Evolutionary conservation across 2,888 invertebrate genomes (phyloP), one percentile per base, ranked within the genome.

Genomic region (Ypsolopha scabrella): DNA sequence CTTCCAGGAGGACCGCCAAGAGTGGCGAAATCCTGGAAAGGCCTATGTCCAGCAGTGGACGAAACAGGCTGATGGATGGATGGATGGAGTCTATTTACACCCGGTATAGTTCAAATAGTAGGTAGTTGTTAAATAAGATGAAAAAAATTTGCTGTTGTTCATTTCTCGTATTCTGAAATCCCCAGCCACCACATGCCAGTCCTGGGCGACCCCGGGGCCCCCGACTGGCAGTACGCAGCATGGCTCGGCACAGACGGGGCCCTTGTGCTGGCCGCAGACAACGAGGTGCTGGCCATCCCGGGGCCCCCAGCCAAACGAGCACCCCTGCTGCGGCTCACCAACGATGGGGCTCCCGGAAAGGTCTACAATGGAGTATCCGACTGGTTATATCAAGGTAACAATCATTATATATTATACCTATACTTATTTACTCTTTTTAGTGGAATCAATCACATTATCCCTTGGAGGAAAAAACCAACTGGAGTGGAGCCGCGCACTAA

Each of bases 321-420:
- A 7, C 81, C 82, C 0, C 90, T 94, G 61, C 81, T 89, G 52
- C 89, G 92, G 48, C 88, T 95, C 68, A 95, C 95, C 50, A 89
- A 89, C 68, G 92, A 93, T 50, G 94, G 94, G 37, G 80, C 89
- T 59, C 91, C 93, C n/a, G 94, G 93, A 53, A 82, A 91, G 52
- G 88, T 97, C 53, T 97, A 94, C 87, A 97, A 98, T 75, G 98
- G 97, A 51, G 91, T 98, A 37, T 94, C 97, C 13, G 98, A 98
- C 76, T 98, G 98, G 97, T 85, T 98, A 35, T 98, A 98, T 83
- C 98, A 98, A 91, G 96, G 96, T 95, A 45, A n/a, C 24, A 39
- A 7, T 6, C 24, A 24, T 24, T 24, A 24, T 24, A 24, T 24
- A 4, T 3, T 24, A 24, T 24, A 24, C 24, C 24, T 24, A 24